A percentile compares a stretch with the other conserved stretches of the same genome.
Evolutionary conservation across 2,888 invertebrate species (phyloP).

Genomic region (Pristionchus mayeri): DNA sequence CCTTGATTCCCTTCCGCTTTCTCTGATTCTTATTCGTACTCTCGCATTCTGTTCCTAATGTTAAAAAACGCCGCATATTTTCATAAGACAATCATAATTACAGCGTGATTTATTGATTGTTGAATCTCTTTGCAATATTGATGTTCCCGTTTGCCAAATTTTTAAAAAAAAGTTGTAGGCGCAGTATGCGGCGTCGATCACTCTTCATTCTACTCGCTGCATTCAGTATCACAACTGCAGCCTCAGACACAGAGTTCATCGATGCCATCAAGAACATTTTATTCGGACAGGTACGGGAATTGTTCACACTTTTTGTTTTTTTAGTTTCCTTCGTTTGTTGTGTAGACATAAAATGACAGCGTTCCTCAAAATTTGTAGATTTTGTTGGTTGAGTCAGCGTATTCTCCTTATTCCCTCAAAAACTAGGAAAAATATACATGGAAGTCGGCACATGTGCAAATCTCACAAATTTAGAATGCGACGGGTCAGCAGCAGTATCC

Average conservation of each 20-base stretch:
- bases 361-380: too few species aligned
- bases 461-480: constrained; percentile 18
- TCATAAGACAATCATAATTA: not conserved
- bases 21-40: too few species aligned
- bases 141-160: not conserved
- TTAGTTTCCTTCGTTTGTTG: too few species aligned
- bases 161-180: too few species aligned
- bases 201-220: constrained; percentile 5
- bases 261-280: constrained; percentile 51
- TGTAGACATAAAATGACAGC: too few species aligned
- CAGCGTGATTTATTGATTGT: too few species aligned
- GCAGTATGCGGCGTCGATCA: constrained; percentile 22
- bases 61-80: not conserved
- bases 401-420: too few species aligned
- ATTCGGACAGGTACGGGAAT: constrained; percentile 47
- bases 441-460: not conserved
- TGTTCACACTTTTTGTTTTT: too few species aligned
- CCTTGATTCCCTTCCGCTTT: not conserved
- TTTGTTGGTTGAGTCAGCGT: too few species aligned
- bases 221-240: not conserved
- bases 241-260: constrained; percentile 41
- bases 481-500: not conserved
- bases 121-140: too few species aligned
- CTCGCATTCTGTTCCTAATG: not conserved
- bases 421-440: too few species aligned